Conservation (phyloP, 2,888 invertebrate species). For the Spodoptera littoralis region DNA sequence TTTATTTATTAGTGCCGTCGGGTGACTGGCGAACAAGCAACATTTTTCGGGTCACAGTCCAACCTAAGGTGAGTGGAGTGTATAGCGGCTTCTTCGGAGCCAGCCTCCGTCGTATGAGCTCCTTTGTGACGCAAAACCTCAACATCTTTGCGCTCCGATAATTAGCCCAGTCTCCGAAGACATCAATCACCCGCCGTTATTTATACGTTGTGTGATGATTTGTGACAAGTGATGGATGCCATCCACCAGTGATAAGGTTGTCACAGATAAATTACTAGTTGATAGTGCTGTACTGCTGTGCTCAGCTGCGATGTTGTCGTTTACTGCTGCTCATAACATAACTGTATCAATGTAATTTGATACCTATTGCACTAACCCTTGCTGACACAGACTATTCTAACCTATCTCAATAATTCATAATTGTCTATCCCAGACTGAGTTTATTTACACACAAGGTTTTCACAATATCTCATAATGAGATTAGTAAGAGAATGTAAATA, state of each 20-base stretch:
- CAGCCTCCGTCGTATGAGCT: constrained; percentile 47
- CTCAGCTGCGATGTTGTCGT: constrained; percentile 25
- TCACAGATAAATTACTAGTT: constrained; percentile 36
- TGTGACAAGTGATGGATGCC: constrained; percentile 60
- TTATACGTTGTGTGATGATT: constrained; percentile 60
- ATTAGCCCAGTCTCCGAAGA: constrained; percentile 51
- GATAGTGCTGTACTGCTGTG: constrained; percentile 13
- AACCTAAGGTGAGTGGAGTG: constrained; percentile 78
- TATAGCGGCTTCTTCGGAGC: constrained; percentile 49
- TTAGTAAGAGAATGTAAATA: constrained; percentile 26
- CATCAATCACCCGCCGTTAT: constrained; percentile 63
- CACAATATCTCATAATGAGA: constrained; percentile 10
- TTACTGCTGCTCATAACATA: constrained; percentile 14
- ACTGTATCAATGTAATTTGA: constrained; percentile 22
- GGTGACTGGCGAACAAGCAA: constrained; percentile 75
- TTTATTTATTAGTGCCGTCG: constrained; percentile 81
- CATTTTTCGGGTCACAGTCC: constrained; percentile 83
- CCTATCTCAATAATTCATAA: neutral
- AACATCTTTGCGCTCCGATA: constrained; percentile 50
- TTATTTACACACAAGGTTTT: constrained; percentile 20
- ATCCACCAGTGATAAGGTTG: constrained; percentile 52
- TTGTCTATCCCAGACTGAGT: neutral
- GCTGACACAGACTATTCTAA: neutral
- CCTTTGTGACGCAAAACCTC: constrained; percentile 68
- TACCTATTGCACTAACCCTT: constrained; percentile 12